Evolutionary conservation across 2,113 vertebrate genomes (phyloP).

Genomic region (Anhinga anhinga): DNA sequence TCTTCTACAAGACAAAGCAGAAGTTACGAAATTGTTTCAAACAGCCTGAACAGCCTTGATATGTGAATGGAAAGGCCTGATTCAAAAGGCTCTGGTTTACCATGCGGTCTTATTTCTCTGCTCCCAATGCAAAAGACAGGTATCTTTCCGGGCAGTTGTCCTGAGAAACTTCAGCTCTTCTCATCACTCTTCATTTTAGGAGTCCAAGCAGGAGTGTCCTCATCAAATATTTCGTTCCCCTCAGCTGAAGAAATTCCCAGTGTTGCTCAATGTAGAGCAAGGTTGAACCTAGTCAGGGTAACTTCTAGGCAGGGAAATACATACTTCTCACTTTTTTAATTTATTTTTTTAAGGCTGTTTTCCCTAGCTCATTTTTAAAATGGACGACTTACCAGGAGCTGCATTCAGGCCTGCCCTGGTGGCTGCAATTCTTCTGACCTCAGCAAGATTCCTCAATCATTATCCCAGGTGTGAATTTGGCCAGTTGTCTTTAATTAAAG

Average conservation of each 20-base stretch:
- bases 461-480: constrained; percentile 48
- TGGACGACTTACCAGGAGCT: constrained; percentile 6
- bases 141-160: neutral
- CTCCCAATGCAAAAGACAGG: neutral
- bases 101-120: neutral
- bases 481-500: constrained; percentile 75
- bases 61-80: neutral
- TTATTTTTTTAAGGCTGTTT: neutral
- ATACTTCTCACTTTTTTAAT: neutral
- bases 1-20: neutral
- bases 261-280: neutral
- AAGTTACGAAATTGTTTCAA: neutral
- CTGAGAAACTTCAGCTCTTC: neutral
- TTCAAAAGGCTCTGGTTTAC: neutral
- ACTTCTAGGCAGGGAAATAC: neutral
- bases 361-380: neutral
- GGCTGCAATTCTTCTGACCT: constrained; percentile 6
- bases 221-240: neutral
- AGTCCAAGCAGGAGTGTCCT: neutral
- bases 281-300: neutral
- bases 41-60: neutral
- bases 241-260: neutral
- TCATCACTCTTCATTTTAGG: neutral
- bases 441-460: neutral
- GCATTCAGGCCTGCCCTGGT: neutral